phyloP scores from a whole-genome alignment of 2,888 invertebrate species.

The Pseudoips prasinana region DNA sequence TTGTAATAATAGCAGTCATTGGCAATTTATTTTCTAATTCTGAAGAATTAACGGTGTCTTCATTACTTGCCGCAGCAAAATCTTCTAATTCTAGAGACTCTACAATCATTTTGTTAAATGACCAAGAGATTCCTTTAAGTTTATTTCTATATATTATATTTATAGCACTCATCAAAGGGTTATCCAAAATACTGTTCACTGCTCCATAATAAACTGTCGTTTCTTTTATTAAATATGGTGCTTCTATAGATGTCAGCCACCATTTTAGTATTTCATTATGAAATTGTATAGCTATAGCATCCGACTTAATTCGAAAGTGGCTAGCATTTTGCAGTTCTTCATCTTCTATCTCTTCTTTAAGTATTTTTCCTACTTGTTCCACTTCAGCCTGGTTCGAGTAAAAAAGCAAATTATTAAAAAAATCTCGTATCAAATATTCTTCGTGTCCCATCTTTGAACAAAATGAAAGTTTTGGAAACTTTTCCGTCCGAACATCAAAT shows the following conservation, averaged over 20 bases:
- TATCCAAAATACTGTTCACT: neutral
- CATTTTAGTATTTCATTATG: constrained; percentile 19
- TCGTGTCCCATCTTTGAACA: constrained; percentile 4
- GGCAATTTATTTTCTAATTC: neutral
- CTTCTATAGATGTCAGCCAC: constrained; percentile 17
- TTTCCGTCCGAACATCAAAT: constrained; percentile 7
- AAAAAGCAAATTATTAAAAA: constrained; percentile 18
- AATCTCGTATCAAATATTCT: constrained; percentile 6
- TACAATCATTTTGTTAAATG: too few relatives aligned
- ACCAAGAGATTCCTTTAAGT: neutral
- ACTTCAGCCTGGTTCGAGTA: constrained; percentile 21
- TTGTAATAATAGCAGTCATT: constrained; percentile 6
- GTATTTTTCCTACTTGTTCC: constrained; percentile 6
- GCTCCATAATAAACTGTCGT: neutral
- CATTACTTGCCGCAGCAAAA: neutral
- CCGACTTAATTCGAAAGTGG: constrained; percentile 8
- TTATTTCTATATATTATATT: neutral
- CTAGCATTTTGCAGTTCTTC: constrained; percentile 1
- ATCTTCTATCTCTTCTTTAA: constrained; percentile 10
- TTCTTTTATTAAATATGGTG: constrained; percentile 11
- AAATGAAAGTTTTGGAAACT: constrained; percentile 19
- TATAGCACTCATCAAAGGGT: neutral
- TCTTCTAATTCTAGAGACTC: too few relatives aligned
- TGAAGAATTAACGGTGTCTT: neutral
- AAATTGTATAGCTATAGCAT: constrained; percentile 15